Percentiles rank a stretch among this genome's conserved stretches.
These are phyloP conservation scores for Hydrozoanthus tunicans DNA, from an alignment of 64 coral and sea anemone species.

Conservation along the genomic window DNA sequence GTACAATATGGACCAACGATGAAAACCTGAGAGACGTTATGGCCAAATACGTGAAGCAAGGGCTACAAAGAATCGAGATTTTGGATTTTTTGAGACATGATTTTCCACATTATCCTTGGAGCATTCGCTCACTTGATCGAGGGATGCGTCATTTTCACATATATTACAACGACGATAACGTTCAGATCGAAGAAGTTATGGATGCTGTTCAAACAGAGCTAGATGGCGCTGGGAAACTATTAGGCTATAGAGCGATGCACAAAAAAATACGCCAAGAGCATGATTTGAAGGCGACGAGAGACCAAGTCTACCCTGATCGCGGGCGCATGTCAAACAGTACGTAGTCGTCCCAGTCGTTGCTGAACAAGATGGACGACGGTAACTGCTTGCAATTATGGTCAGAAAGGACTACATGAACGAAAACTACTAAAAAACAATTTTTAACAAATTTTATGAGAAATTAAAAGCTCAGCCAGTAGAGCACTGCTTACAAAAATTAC, in stretches of 20 bases:
- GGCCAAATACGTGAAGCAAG: constrained; percentile 5
- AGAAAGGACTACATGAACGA: too few relatives aligned
- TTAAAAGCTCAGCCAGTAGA: too few relatives aligned
- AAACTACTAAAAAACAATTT: too few relatives aligned
- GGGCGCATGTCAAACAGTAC: too few relatives aligned
- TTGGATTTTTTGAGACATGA: constrained; percentile 57
- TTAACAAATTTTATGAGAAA: too few relatives aligned
- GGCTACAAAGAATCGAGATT: background rate
- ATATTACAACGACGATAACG: constrained; percentile 41
- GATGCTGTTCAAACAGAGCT: constrained; percentile 33
- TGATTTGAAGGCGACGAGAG: constrained; percentile 43
- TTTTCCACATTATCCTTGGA: constrained; percentile 50
- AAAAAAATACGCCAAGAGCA: constrained; percentile 55
- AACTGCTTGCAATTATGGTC: too few relatives aligned
- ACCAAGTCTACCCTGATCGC: constrained; percentile 9
- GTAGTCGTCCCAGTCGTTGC: too few relatives aligned
- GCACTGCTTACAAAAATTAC: too few relatives aligned
- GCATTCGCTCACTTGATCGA: constrained; percentile 56
- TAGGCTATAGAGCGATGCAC: constrained; percentile 57
- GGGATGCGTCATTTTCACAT: constrained; percentile 39
- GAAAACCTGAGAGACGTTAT: background rate
- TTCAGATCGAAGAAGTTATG: constrained; percentile 25
- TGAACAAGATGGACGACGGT: too few relatives aligned
- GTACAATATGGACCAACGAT: background rate
- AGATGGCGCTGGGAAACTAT: constrained; percentile 51